A percentile compares a stretch with the other conserved stretches of the same genome.
Evolutionary conservation across 2,113 vertebrate species (phyloP).

Genomic region (Psammodynastes pulverulentus): DNA sequence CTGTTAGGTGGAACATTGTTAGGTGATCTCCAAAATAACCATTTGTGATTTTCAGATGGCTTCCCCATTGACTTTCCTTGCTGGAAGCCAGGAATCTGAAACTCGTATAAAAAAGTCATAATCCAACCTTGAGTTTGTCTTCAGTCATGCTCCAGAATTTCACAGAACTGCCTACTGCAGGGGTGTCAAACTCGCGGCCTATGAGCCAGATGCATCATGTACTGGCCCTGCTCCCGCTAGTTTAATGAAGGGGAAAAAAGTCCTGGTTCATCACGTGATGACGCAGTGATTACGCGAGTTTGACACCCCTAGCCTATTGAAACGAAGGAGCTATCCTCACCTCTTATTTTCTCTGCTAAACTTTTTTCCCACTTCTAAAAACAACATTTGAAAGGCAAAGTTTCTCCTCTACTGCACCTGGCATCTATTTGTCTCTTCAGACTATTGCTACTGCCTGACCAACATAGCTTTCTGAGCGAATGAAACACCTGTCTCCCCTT

Average conservation of each 20-base stretch:
- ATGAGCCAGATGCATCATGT: no score
- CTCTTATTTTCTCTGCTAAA: background rate
- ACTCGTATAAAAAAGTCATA: background rate
- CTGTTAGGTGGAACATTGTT: background rate
- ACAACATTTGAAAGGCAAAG: background rate
- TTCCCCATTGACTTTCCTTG: background rate
- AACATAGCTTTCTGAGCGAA: constrained; percentile 4
- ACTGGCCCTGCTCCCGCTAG: no score
- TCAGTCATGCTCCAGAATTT: background rate
- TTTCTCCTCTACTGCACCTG: constrained; percentile 5
- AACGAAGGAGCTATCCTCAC: background rate
- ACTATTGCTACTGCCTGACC: background rate
- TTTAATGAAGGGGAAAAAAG: no score
- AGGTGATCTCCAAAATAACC: background rate
- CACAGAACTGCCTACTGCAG: background rate
- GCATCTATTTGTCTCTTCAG: background rate
- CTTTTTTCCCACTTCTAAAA: background rate
- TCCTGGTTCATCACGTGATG: no score
- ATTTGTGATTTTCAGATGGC: background rate
- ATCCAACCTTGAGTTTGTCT: background rate
- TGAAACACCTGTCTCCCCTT: constrained; percentile 27
- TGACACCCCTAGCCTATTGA: no score
- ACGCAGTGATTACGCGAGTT: no score
- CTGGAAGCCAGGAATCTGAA: background rate
- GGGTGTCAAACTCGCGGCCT: no score